phyloP scores from a whole-genome alignment of 2,888 invertebrate genomes.

The Gastrophysa polygoni region DNA sequence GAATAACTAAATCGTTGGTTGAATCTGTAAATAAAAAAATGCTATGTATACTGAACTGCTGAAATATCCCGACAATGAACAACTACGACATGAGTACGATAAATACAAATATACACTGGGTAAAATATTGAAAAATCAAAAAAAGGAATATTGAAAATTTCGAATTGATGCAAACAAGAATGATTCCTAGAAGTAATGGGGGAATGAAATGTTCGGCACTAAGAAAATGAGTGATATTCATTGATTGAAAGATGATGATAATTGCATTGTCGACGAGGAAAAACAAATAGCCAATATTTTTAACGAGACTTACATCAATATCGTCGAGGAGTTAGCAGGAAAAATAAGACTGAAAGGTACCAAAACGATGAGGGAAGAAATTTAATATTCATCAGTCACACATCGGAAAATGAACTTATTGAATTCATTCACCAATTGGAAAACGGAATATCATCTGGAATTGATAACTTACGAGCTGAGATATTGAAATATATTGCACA shows the following conservation, averaged over 20 bases:
- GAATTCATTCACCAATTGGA: not conserved
- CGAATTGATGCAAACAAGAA: not conserved
- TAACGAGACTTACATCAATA: not conserved
- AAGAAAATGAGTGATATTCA: not conserved
- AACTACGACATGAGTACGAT: no score
- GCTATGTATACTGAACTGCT: not conserved
- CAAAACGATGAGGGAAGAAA: not conserved
- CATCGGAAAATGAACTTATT: not conserved
- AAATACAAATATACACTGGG: not conserved
- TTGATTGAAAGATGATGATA: not conserved
- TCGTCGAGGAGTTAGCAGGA: not conserved
- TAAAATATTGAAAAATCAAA: not conserved
- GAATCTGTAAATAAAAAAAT: not conserved
- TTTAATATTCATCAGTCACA: not conserved
- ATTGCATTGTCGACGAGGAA: not conserved
- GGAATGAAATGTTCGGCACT: not conserved
- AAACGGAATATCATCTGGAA: not conserved
- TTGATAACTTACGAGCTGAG: not conserved
- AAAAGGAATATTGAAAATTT: not conserved
- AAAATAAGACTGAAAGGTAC: not conserved
- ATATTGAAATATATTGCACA: not conserved
- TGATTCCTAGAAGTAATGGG: not conserved
- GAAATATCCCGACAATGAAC: conserved; percentile 5
- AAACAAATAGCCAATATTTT: not conserved
- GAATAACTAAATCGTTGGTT: no score